Evolutionary conservation across 2,888 invertebrate species (phyloP).

Genomic region (Trissolcus brochymenae): DNA sequence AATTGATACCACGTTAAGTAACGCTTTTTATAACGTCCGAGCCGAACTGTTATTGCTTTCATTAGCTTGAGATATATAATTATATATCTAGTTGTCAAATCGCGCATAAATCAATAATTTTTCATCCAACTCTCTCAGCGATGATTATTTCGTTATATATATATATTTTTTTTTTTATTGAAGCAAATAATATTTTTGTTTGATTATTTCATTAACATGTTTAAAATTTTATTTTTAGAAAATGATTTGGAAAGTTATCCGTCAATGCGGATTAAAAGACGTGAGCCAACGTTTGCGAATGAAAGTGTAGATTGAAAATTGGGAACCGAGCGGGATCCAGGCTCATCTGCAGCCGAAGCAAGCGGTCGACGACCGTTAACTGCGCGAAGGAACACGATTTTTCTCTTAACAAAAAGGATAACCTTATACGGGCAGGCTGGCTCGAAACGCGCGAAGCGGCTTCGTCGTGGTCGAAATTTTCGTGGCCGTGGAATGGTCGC

Average conservation of each 20-base stretch:
- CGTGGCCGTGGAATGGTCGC: slow-evolving; percentile 49
- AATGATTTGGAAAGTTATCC: no score
- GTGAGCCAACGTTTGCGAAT: no score
- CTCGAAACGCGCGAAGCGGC: slow-evolving; percentile 40
- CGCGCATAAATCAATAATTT: neutral
- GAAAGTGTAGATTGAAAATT: slow-evolving; percentile 34
- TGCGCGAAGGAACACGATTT: slow-evolving; percentile 50
- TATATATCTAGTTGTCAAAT: neutral
- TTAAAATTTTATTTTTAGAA: no score
- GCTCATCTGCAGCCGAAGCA: slow-evolving; percentile 23
- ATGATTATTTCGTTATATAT: no score
- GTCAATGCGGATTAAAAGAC: no score
- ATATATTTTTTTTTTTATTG: no score
- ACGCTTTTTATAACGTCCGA: no score
- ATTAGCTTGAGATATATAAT: no score
- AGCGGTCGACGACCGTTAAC: slow-evolving; percentile 55
- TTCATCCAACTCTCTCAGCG: neutral
- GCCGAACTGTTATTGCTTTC: no score
- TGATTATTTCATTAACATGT: no score
- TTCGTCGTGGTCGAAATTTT: slow-evolving; percentile 51
- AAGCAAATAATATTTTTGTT: no score
- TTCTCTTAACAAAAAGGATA: slow-evolving; percentile 56
- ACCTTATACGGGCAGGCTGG: slow-evolving; percentile 55
- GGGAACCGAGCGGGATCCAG: slow-evolving; percentile 35
- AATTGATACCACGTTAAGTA: no score